Conservation (phyloP, 1,140 invertebrate species). For the Apis laboriosa region DNA sequence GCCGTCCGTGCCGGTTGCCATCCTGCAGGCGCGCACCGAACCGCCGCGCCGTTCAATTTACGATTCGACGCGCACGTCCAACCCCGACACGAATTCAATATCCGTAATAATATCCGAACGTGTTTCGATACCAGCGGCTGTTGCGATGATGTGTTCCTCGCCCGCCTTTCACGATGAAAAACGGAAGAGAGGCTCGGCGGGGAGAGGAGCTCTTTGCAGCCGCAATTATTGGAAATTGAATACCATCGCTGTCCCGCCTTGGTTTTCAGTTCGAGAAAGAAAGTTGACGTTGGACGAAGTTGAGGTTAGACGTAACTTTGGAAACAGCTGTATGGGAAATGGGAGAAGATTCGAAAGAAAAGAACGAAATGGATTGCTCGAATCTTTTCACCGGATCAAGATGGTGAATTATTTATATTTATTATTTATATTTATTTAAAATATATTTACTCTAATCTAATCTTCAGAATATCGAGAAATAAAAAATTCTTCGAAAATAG, state of each 20-base stretch:
- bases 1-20: slow-evolving; percentile 2
- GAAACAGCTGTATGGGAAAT: not conserved
- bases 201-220: not conserved
- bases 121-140: not conserved
- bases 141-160: not conserved
- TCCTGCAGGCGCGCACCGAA: not conserved
- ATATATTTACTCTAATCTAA: too few relatives aligned
- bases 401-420: too few relatives aligned
- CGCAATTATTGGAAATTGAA: slow-evolving; percentile 32
- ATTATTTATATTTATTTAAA: too few relatives aligned
- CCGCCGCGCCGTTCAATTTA: slow-evolving; percentile 30
- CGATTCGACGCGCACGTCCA: slow-evolving; percentile 39
- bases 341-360: too few relatives aligned
- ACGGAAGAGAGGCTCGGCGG: too few relatives aligned
- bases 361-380: too few relatives aligned
- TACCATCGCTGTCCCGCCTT: not conserved
- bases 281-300: not conserved
- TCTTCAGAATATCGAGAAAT: too few relatives aligned
- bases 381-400: too few relatives aligned
- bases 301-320: too few relatives aligned
- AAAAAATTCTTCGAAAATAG: too few relatives aligned
- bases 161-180: not conserved
- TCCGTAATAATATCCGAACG: slow-evolving; percentile 58
- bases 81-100: slow-evolving; percentile 61
- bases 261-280: not conserved